A percentile compares a stretch with the other conserved stretches of the same genome.
Conservation (phyloP, 2,113 vertebrate genomes). For the Serinus canaria region DNA sequence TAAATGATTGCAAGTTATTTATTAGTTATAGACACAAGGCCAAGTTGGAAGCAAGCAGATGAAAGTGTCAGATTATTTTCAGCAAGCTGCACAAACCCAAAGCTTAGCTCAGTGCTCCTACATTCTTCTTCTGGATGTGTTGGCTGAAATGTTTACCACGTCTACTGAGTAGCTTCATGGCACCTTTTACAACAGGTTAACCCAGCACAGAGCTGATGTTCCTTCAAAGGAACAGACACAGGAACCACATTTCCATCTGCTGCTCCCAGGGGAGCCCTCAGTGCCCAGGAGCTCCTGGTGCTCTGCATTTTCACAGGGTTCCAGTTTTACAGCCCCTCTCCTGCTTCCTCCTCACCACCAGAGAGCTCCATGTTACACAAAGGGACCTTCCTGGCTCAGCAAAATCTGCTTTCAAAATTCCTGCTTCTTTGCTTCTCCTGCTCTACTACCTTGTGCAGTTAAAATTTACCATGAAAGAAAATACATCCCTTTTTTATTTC, state of each 20-base stretch:
- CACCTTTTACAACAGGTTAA: neutral
- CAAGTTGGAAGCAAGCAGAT: neutral
- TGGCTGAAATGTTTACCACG: neutral
- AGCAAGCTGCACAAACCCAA: neutral
- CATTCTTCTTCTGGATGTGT: fast-evolving
- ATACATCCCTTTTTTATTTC: neutral
- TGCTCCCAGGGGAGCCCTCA: neutral
- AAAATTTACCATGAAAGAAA: neutral
- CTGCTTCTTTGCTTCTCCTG: neutral
- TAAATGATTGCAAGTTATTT: neutral
- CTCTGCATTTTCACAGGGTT: neutral
- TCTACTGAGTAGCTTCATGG: neutral
- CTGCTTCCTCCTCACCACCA: neutral
- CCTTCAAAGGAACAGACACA: neutral
- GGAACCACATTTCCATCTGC: neutral
- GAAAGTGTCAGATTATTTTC: neutral
- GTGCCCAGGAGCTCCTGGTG: neutral
- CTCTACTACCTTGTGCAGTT: neutral
- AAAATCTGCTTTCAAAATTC: neutral
- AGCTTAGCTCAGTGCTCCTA: neutral
- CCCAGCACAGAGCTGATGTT: neutral
- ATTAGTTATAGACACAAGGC: neutral
- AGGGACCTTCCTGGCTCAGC: neutral
- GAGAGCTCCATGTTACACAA: neutral
- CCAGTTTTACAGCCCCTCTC: neutral